A percentile compares a stretch with the other conserved stretches of the same genome.
These are phyloP conservation scores for Intellagama lesueurii DNA, from an alignment of 2,797 vertebrate species.

Conservation along the genomic window DNA sequence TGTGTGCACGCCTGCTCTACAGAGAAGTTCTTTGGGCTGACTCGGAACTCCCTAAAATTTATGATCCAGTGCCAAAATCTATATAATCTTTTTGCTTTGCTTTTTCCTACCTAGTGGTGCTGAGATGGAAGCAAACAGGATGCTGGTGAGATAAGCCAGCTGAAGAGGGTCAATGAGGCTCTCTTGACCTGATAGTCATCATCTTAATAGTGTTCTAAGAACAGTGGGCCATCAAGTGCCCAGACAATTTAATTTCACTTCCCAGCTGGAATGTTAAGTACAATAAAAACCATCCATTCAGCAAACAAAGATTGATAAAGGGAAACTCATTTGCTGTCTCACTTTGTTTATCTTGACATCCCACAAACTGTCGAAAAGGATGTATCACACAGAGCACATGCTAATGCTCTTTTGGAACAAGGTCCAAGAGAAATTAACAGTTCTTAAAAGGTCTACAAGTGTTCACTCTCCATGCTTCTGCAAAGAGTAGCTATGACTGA, in stretches of 20 bases:
- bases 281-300: slow-evolving; percentile 60
- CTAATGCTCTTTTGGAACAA: slow-evolving; percentile 1
- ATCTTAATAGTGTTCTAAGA: slow-evolving; percentile 71
- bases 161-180: slow-evolving; percentile 72
- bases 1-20: no score
- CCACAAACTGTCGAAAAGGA: slow-evolving; percentile 27
- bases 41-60: no score
- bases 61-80: no score
- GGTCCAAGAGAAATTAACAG: neutral
- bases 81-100: no score
- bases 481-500: no score
- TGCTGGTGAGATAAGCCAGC: slow-evolving; percentile 57
- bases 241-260: slow-evolving; percentile 74
- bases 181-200: slow-evolving; percentile 48
- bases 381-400: fast-evolving
- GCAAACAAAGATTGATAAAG: slow-evolving; percentile 52
- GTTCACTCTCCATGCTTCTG: fast-evolving
- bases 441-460: neutral
- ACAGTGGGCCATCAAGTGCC: slow-evolving; percentile 69
- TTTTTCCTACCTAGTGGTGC: neutral
- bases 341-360: neutral
- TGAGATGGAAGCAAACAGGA: slow-evolving; percentile 47
- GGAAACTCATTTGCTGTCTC: slow-evolving; percentile 40
- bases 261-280: slow-evolving; percentile 71
- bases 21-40: no score